A percentile compares a stretch with the other conserved stretches of the same genome.
phyloP scores from a whole-genome alignment of 2,888 invertebrate genomes.

The Microctonus hyperodae region DNA sequence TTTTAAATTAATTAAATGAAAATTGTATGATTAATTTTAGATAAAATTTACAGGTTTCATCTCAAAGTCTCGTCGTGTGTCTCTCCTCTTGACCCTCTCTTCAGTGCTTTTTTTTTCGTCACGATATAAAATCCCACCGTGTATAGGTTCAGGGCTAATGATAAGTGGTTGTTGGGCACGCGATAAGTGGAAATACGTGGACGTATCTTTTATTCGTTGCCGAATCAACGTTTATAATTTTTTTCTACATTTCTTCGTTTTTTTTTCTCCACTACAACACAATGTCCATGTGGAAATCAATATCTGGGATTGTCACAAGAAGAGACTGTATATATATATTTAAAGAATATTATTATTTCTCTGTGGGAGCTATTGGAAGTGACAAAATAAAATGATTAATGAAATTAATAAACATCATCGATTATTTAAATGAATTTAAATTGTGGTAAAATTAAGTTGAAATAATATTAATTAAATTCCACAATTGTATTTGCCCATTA shows the following conservation, averaged over 20 bases:
- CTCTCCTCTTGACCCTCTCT: conserved; percentile 7
- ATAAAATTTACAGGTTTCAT: neutral
- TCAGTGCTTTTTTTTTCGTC: neutral
- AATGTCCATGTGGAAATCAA: conserved; percentile 50
- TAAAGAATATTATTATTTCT: neutral
- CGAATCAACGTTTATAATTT: conserved; percentile 50
- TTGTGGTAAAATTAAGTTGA: neutral
- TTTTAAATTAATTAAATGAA: too few relatives aligned
- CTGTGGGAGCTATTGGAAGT: conserved; percentile 16
- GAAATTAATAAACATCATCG: neutral
- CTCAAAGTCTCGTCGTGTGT: neutral
- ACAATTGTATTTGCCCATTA: neutral
- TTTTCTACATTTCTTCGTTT: conserved; percentile 47
- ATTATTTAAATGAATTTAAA: neutral
- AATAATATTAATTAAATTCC: neutral
- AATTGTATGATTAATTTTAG: too few relatives aligned
- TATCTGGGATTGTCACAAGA: conserved; percentile 40
- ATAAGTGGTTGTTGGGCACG: conserved; percentile 48
- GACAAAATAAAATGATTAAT: neutral
- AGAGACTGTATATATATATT: too few relatives aligned
- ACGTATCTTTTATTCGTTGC: conserved; percentile 49
- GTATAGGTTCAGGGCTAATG: conserved; percentile 39
- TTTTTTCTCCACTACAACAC: conserved; percentile 46
- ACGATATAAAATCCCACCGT: conserved; percentile 4
- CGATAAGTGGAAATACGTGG: conserved; percentile 50